phyloP scores from a whole-genome alignment of 2,113 vertebrate species.

The Ailuropoda melanoleuca region DNA sequence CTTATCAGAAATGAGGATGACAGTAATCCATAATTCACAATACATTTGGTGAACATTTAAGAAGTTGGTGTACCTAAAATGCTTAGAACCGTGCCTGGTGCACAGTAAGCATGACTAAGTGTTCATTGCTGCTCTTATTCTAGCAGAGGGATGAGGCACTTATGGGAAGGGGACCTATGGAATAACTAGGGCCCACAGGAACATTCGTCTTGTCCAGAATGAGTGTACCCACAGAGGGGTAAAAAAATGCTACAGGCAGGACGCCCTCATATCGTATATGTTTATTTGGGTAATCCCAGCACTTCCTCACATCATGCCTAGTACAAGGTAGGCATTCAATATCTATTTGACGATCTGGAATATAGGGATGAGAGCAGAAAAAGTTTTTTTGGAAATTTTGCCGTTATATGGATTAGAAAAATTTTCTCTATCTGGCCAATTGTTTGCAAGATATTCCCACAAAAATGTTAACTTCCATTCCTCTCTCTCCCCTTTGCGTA shows the following conservation, averaged over 20 bases:
- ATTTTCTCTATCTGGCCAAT: background rate
- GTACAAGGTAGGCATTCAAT: background rate
- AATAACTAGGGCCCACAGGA: background rate
- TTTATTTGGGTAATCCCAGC: background rate
- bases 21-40: background rate
- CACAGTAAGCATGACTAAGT: background rate
- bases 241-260: background rate
- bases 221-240: background rate
- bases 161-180: background rate
- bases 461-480: background rate
- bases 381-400: background rate
- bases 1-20: background rate
- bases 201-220: background rate
- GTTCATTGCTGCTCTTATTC: background rate
- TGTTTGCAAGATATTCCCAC: background rate
- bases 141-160: background rate
- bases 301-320: background rate
- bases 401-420: background rate
- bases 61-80: background rate
- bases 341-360: background rate
- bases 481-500: background rate
- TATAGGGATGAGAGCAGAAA: background rate
- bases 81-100: background rate
- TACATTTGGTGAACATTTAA: background rate
- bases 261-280: background rate